phyloP scores from a whole-genome alignment of 2,113 vertebrate genomes.

The Eubucco bourcierii region DNA sequence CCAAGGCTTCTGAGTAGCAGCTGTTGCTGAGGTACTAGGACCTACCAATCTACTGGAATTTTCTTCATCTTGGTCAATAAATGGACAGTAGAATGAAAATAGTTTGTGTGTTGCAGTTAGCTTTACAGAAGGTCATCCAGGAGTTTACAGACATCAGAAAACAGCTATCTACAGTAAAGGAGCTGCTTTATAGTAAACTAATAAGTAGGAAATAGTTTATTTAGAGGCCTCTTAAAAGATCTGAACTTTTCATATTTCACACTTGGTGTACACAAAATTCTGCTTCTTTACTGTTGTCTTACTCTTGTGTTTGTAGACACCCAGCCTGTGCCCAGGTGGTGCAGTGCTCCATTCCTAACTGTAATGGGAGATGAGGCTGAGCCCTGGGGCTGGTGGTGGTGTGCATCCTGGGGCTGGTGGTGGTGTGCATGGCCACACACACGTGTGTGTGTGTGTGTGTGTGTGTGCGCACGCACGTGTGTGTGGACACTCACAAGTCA shows the following conservation, averaged over 20 bases:
- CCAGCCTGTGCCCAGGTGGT: rapidly evolving
- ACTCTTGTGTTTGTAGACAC: rapidly evolving
- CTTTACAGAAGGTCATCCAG: not conserved
- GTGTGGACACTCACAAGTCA: rapidly evolving
- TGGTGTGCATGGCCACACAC: rapidly evolving
- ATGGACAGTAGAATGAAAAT: not conserved
- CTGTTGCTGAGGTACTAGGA: not conserved
- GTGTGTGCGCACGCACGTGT: no score
- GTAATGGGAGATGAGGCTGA: not conserved
- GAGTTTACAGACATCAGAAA: not conserved
- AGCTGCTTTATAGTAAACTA: not conserved
- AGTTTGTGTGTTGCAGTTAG: not conserved
- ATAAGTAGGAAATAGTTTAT: not conserved
- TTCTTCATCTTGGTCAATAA: not conserved
- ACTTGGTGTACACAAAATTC: not conserved
- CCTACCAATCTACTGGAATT: not conserved
- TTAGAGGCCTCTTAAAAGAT: not conserved
- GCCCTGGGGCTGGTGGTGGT: not conserved
- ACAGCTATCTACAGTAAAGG: not conserved
- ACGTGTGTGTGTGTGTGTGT: no score
- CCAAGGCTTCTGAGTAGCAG: not conserved
- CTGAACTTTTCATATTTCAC: not conserved
- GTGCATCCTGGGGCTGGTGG: no score
- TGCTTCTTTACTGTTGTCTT: not conserved
- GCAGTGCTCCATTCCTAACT: rapidly evolving